phyloP scores from a whole-genome alignment of 2,888 invertebrate species.

The Chesias legatella region DNA sequence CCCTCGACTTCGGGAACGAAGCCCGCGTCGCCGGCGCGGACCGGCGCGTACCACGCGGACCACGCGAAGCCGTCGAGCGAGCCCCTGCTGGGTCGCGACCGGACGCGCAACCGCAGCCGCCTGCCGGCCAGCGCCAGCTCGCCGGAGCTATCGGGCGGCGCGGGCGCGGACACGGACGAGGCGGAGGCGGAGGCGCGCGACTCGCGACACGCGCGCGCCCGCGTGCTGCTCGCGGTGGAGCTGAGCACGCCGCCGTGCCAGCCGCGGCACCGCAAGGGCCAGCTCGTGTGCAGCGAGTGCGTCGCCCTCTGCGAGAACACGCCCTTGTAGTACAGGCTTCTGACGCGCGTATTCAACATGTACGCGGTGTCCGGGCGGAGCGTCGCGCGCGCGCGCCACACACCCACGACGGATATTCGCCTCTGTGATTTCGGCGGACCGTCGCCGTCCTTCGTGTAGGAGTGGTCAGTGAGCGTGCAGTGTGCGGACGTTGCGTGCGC shows the following conservation, averaged over 20 bases:
- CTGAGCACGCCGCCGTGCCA: conserved; percentile 44
- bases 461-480: conserved; percentile 2
- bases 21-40: conserved; percentile 29
- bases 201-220: conserved; percentile 41
- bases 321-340: conserved; percentile 72
- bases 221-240: conserved; percentile 70
- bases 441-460: conserved; percentile 41
- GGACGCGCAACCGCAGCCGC: conserved; percentile 30
- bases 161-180: conserved; percentile 16
- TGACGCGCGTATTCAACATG: conserved; percentile 73
- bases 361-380: conserved; percentile 62
- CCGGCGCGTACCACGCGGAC: conserved; percentile 29
- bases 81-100: conserved; percentile 61
- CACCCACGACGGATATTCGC: conserved; percentile 22
- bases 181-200: conserved; percentile 24
- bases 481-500: conserved; percentile 8
- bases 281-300: conserved; percentile 50
- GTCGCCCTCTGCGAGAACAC: conserved; percentile 45
- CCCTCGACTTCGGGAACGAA: conserved; percentile 44
- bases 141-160: conserved; percentile 58
- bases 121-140: conserved; percentile 66
- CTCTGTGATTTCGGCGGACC: conserved; percentile 27
- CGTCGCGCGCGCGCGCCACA: conserved; percentile 31
- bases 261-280: conserved; percentile 41
- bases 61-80: conserved; percentile 62